Percentiles rank a stretch among this genome's conserved stretches.
Evolutionary conservation across 2,797 vertebrate species (phyloP).

Genomic region (Macropus fuliginosus): DNA sequence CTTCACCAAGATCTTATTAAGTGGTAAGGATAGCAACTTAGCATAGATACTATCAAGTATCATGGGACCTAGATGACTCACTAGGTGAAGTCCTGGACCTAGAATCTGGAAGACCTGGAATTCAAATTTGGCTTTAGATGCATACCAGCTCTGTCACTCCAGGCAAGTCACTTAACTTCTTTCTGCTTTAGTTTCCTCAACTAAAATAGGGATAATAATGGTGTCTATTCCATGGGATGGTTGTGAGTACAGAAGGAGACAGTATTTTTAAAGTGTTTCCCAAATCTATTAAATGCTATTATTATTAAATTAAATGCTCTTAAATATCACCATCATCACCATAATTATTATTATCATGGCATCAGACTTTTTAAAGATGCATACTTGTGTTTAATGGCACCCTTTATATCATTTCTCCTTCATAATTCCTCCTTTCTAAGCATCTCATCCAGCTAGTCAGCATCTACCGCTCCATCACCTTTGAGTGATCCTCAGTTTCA

Average conservation of each 20-base stretch:
- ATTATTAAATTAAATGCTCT: neutral
- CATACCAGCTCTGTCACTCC: neutral
- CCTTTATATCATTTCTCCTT: neutral
- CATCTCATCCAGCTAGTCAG: neutral
- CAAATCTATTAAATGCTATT: neutral
- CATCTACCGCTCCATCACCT: neutral
- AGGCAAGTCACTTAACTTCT: neutral
- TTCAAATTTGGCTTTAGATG: neutral
- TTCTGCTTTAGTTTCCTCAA: neutral
- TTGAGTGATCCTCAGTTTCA: neutral
- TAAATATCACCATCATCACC: neutral
- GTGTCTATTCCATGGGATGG: neutral
- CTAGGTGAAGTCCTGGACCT: neutral
- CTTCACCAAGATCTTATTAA: neutral
- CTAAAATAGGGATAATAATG: neutral
- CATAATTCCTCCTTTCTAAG: neutral
- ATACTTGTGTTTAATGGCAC: neutral
- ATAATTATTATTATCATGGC: neutral
- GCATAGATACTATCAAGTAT: neutral
- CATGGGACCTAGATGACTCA: neutral
- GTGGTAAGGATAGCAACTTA: neutral
- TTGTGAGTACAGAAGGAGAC: neutral
- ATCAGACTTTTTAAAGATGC: neutral
- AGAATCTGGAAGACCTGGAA: neutral
- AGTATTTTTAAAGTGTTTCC: neutral